Percentiles rank a stretch among this genome's conserved stretches.
These are phyloP conservation scores for Melitaea athalia DNA, from an alignment of 2,888 invertebrate genomes.

Conservation along the genomic window DNA sequence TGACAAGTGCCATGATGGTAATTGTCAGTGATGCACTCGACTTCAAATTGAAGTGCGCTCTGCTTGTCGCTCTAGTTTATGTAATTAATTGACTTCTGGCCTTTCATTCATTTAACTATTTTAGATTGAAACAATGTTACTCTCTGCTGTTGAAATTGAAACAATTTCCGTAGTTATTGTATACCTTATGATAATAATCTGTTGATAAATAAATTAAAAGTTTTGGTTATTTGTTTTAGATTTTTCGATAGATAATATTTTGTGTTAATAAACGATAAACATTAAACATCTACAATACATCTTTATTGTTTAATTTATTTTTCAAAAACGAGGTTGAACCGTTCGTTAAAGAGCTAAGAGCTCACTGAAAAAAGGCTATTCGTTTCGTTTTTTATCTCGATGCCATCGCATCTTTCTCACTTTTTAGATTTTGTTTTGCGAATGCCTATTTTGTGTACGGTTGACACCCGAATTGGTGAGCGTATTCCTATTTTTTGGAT, in stretches of 20 bases:
- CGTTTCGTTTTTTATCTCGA: slow-evolving; percentile 14
- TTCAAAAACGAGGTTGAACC: slow-evolving; percentile 24
- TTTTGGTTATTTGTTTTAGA: too few relatives aligned
- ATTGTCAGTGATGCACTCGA: slow-evolving; percentile 30
- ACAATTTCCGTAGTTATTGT: neutral
- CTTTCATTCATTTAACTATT: neutral
- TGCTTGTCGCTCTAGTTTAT: slow-evolving; percentile 6
- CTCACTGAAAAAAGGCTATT: slow-evolving; percentile 13
- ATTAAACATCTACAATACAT: neutral
- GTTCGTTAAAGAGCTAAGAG: slow-evolving; percentile 24
- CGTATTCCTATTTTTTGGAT: neutral
- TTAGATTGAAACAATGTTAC: neutral
- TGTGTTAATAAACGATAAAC: too few relatives aligned
- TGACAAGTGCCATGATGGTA: slow-evolving; percentile 24
- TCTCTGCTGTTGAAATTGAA: neutral
- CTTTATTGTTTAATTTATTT: slow-evolving; percentile 8
- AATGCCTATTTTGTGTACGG: neutral
- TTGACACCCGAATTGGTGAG: neutral
- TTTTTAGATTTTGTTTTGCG: slow-evolving; percentile 7
- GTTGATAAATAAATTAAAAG: too few relatives aligned
- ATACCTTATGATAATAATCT: neutral
- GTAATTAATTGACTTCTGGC: slow-evolving; percentile 10
- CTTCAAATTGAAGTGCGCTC: slow-evolving; percentile 15
- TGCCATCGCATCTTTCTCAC: slow-evolving; percentile 14
- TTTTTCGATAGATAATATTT: too few relatives aligned